Evolutionary conservation across 2,113 vertebrate species (phyloP), one percentile per base, ranked within the genome.

Genomic region (Clarias macrocephalus): DNA sequence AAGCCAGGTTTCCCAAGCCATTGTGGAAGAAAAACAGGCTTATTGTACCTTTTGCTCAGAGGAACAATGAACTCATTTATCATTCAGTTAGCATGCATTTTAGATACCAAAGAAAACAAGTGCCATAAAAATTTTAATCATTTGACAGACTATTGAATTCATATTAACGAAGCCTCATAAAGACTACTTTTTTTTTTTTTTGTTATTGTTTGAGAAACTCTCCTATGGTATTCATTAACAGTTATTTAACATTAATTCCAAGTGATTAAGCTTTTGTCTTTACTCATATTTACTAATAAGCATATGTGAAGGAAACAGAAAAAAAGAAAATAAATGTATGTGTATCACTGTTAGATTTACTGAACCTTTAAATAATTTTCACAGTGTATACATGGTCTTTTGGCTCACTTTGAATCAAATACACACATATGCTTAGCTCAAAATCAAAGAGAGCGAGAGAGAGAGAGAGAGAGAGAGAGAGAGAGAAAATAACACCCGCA

Each of bases 401-500:
- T 9, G 9, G 62, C 21, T 63, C 23, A 21, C 62, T 63, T 63
- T 63, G 62, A 25, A 0, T n/a, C 1, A 66, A 66, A 28, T 63
- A 63, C 21, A 25, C 62, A 62, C 60, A 62, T 6, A 21, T 21
- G 19, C 8, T 65, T 10, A 65, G 25, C 11, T 65, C 63, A 65
- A 10, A 4, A 13, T n/a, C 10, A 65, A 10, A 28, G 63, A 13
- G 66, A 30, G 62, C 25, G 25, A 65, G 63, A 65, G 65, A 28
- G 65, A 66, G 63, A 66, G 63, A 66, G 65, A 66, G 65, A 66
- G 65, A 66, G 65, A 28, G 65, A 66, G 63, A 66, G 63, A 66
- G 65, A 66, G 65, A 66, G 65, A 66, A n/a, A 1, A 28, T 66
- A 68, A 33, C 13, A 33, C 16, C 28, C 23, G 18, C 66, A 66